Evolutionary conservation across 2,113 vertebrate species (phyloP), one percentile per base, ranked within the genome.

Genomic region (Ptilorrhoa leucosticta): DNA sequence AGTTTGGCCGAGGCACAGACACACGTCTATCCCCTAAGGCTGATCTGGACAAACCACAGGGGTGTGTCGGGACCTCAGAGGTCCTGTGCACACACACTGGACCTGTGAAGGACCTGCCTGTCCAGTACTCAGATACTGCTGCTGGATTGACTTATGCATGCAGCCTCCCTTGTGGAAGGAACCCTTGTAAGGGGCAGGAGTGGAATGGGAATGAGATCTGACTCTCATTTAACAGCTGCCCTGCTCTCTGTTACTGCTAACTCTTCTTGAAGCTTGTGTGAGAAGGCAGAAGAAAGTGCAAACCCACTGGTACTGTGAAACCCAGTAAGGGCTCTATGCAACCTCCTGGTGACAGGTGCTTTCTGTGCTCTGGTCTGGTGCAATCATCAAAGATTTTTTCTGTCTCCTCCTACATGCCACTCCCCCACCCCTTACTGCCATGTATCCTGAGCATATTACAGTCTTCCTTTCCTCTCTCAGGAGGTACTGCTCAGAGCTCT

Each of bases 381-480:
- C 96, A 96, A 93, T 97, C 96, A 75, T 53, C 44, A 10, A 78
- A 81, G 85, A 90, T 76, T 35, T 88, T 48, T 56, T n/a, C 93
- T 96, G 96, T 97, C 96, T 97, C 96, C 96, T 97, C 96, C 96
- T 97, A 44, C 96, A 44, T 61, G 96, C 94, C 96, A 94, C 95
- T 96, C 90, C 94, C 96, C 95, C 96, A 84, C 24, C 94, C 81
- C 71, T 64, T 77, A 11, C 88, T 92, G 93, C 94, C 68, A 90
- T 94, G 93, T 78, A 92, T 93, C 93, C 80, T 68, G 64, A 90
- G 88, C 94, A 87, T 94, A 96, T 95, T 84, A 95, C 96, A 95
- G 96, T 73, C 96, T 94, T 84, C 83, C 93, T 94, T 90, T 92
- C 85, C 83, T 86, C 83, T 95, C 80, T 66, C 93, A 92, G 92